phyloP scores from a whole-genome alignment of 2,113 vertebrate species.

The Malaclemys terrapin region DNA sequence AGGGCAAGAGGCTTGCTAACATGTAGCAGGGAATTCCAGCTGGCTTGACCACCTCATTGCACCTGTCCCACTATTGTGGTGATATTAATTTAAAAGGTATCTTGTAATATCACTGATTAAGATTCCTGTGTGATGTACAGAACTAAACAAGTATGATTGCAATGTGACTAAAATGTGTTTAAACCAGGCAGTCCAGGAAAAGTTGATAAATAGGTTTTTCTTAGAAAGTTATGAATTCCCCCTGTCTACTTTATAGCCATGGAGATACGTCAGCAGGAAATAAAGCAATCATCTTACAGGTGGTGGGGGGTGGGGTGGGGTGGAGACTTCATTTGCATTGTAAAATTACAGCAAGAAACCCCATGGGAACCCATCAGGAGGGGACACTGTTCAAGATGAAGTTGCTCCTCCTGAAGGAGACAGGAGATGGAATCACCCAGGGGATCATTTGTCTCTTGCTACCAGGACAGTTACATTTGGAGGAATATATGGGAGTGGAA shows the following conservation, averaged over 20 bases:
- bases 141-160: neutral
- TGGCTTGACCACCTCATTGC: neutral
- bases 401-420: neutral
- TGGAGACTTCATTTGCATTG: neutral
- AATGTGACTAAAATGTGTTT: neutral
- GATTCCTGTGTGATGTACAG: neutral
- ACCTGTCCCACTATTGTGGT: neutral
- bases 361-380: neutral
- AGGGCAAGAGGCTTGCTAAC: neutral
- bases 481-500: neutral
- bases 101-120: neutral
- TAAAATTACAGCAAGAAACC: neutral
- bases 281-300: neutral
- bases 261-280: neutral
- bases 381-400: neutral
- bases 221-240: neutral
- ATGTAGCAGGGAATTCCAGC: neutral
- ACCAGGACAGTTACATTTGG: neutral
- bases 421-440: neutral
- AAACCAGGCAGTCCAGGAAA: neutral
- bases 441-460: neutral
- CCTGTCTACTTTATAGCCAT: neutral
- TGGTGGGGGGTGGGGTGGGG: neutral
- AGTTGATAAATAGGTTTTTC: neutral
- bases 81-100: neutral